Evolutionary conservation across 1,140 invertebrate genomes (phyloP).

Genomic region (silkworm (Bombyx mori)): DNA sequence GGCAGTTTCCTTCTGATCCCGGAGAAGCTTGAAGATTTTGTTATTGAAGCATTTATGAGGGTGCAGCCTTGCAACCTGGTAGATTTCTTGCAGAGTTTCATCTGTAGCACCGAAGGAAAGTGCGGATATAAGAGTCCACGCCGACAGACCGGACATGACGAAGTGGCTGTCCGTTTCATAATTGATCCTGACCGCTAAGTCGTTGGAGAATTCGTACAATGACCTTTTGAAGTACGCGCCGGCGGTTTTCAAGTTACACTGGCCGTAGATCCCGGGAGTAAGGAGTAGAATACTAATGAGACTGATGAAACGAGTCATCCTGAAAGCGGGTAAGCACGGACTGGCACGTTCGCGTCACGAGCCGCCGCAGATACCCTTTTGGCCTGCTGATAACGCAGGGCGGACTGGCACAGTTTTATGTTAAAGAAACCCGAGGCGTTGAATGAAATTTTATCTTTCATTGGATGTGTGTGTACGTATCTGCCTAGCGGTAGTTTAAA

Average conservation of each 20-base stretch:
- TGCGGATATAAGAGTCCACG: slow-evolving; percentile 60
- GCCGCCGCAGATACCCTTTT: slow-evolving; percentile 2
- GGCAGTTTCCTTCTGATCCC: slow-evolving; percentile 3
- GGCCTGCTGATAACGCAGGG: slow-evolving; percentile 6
- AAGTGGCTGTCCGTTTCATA: slow-evolving; percentile 55
- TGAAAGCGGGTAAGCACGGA: slow-evolving; percentile 11
- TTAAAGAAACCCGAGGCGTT: neutral
- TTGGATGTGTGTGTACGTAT: no score
- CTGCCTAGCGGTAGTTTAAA: no score
- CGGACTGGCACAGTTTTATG: slow-evolving; percentile 6
- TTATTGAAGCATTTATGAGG: slow-evolving; percentile 45
- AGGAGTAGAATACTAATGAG: slow-evolving; percentile 7
- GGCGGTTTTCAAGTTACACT: slow-evolving; percentile 34
- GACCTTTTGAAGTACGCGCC: slow-evolving; percentile 25
- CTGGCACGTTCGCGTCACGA: slow-evolving; percentile 3
- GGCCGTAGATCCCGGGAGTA: slow-evolving; percentile 19
- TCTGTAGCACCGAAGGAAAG: slow-evolving; percentile 59
- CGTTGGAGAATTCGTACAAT: slow-evolving; percentile 41
- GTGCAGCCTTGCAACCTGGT: slow-evolving; percentile 43
- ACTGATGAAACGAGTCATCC: slow-evolving; percentile 13
- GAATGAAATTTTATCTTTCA: no score
- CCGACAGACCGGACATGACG: slow-evolving; percentile 57
- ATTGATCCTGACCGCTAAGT: slow-evolving; percentile 33
- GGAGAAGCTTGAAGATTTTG: slow-evolving; percentile 34
- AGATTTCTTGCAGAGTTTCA: slow-evolving; percentile 49